Evolutionary conservation across 2,888 invertebrate species (phyloP).

Genomic region (Herminia tarsipennalis): DNA sequence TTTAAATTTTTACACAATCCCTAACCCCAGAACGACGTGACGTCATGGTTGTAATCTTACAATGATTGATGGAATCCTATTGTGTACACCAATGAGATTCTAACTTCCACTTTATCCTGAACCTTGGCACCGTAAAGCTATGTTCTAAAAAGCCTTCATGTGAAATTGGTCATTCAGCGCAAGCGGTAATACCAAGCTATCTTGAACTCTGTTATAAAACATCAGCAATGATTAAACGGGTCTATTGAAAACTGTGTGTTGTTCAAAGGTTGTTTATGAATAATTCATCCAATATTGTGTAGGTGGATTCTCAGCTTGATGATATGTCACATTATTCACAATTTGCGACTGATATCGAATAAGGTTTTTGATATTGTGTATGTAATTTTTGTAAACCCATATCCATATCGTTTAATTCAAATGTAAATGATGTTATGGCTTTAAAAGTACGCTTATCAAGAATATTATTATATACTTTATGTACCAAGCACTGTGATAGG

Average conservation of each 20-base stretch:
- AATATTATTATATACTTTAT: too few relatives aligned
- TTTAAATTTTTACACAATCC: conserved; percentile 48
- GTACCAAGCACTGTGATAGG: too few relatives aligned
- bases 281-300: conserved; percentile 69
- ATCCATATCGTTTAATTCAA: too few relatives aligned
- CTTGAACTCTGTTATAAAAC: conserved; percentile 25
- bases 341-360: conserved; percentile 69
- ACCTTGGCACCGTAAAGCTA: conserved; percentile 6
- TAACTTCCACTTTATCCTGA: conserved; percentile 13
- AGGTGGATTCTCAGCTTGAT: conserved; percentile 48
- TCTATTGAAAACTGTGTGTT: conserved; percentile 33
- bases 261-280: conserved; percentile 52
- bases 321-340: conserved; percentile 73
- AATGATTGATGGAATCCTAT: conserved; percentile 59
- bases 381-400: not conserved
- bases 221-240: conserved; percentile 8
- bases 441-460: too few relatives aligned
- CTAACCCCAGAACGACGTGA: conserved; percentile 53
- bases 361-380: conserved; percentile 22
- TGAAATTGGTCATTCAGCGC: conserved; percentile 21
- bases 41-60: conserved; percentile 58
- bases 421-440: too few relatives aligned
- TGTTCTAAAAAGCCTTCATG: not conserved
- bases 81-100: conserved; percentile 41
- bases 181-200: conserved; percentile 15